Evolutionary conservation across 2,797 vertebrate species (phyloP), one percentile per base, ranked within the genome.

Genomic region (Galago senegalensis): DNA sequence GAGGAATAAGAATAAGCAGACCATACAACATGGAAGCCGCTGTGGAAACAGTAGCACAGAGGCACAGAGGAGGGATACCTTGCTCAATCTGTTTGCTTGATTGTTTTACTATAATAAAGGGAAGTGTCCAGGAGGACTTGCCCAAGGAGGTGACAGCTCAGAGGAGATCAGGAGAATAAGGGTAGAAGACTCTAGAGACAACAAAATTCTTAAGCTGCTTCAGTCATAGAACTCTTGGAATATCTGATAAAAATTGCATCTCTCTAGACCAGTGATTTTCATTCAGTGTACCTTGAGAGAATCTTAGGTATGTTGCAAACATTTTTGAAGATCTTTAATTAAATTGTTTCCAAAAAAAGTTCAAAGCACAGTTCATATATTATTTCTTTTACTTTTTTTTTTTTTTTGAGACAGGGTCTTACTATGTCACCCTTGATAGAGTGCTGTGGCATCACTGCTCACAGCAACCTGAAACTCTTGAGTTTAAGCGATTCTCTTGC

Each of bases 101-200:
- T 73, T 95, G 72, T 70, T 80, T 75, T 81, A 53, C 49, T 53
- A 53, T 16, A 53, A 16, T 53, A 75, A 65, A 91, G 25, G 60
- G 20, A 88, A 87, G 12, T 88, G 5, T 87, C 63, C 16, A 84
- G 29, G 58, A 94, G 84, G 56, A 88, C 61, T 84, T 93, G 12
- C 53, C 18, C n/a, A 81, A 89, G 43, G 29, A 87, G 18, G 34
- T 65, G 20, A 77, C 20, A 92, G 23, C 40, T 82, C 69, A 87
- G n/a, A 77, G n/a, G 85, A 93, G 23, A 82, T 12, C 7, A 31
- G 21, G n/a, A 91, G 43, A 93, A 72, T 65, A 84, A 56, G 14
- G 81, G 10, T 31, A 88, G 29, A 65, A 87, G 58, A 83, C 27
- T 8, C 27, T 13, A 84, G 46, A 12, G 91, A 95, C n/a, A 67